Percentiles rank a stretch among this genome's conserved stretches.
phyloP scores from a whole-genome alignment of 2,797 vertebrate species.

The Graptemys geographica region DNA sequence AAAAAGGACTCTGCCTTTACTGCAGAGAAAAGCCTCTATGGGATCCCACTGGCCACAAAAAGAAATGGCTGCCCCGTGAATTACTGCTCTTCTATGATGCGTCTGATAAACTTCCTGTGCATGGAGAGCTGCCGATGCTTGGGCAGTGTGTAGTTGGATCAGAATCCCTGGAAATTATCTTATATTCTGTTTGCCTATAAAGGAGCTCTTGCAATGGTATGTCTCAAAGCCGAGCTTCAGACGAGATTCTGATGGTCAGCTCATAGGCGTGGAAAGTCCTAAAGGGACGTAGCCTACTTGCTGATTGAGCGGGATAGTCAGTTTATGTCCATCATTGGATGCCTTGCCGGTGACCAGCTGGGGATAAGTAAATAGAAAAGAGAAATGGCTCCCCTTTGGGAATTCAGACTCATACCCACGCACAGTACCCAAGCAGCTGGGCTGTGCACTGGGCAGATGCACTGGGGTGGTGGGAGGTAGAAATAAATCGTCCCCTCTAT shows the following conservation, averaged over 20 bases:
- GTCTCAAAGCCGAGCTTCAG: neutral
- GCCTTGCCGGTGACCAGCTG: neutral
- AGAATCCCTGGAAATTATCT: neutral
- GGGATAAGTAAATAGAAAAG: neutral
- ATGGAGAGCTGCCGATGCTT: neutral
- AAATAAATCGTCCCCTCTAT: neutral
- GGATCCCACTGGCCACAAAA: neutral
- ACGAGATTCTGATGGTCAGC: neutral
- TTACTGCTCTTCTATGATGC: neutral
- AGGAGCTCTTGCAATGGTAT: neutral
- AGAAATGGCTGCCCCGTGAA: neutral
- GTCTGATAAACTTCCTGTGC: neutral
- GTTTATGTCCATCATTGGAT: neutral
- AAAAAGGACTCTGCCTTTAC: neutral
- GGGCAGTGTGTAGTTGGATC: neutral
- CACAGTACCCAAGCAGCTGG: neutral
- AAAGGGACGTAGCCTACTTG: neutral
- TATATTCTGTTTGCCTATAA: neutral
- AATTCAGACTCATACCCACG: neutral
- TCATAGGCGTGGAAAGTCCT: neutral
- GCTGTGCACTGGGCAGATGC: neutral
- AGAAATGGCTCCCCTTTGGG: neutral
- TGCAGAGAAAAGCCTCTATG: neutral
- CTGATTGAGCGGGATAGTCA: neutral
- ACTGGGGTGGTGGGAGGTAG: neutral